Evolutionary conservation across 2,888 invertebrate species (phyloP).

Genomic region (Molanna angustata): DNA sequence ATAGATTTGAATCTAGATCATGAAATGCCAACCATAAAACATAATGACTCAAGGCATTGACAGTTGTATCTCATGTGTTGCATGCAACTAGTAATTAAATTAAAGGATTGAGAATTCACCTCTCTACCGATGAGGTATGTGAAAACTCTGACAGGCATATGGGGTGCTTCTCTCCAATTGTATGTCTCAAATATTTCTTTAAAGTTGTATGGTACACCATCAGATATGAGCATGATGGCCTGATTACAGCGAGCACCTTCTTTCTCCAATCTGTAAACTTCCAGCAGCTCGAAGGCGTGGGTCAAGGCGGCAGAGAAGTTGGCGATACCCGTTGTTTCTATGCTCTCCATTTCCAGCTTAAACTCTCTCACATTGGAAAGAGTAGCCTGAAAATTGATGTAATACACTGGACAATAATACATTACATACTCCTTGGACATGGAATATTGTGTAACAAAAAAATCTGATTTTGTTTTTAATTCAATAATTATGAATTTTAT

Average conservation of each 20-base stretch:
- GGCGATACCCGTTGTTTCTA: constrained; percentile 86
- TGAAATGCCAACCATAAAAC: no score
- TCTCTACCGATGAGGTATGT: constrained; percentile 97
- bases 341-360: constrained; percentile 72
- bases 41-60: no score
- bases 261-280: constrained; percentile 59
- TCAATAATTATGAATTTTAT: no score
- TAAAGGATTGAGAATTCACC: no score
- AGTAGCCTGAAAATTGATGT: constrained; percentile 82
- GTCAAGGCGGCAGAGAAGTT: constrained; percentile 89
- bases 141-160: constrained; percentile 90
- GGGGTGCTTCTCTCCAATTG: constrained; percentile 75
- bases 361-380: constrained; percentile 79
- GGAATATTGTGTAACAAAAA: no score
- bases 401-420: no score
- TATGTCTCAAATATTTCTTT: constrained; percentile 88
- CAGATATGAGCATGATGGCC: constrained; percentile 98
- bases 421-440: no score
- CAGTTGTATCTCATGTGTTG: no score
- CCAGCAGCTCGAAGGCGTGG: constrained; percentile 84
- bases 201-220: constrained; percentile 94
- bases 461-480: no score
- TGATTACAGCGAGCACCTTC: constrained; percentile 70
- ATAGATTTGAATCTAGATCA: no score
- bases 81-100: no score